These are phyloP conservation scores for Scyliorhinus canicula DNA, from an alignment of 2,797 vertebrate genomes.

Conservation along the genomic window DNA sequence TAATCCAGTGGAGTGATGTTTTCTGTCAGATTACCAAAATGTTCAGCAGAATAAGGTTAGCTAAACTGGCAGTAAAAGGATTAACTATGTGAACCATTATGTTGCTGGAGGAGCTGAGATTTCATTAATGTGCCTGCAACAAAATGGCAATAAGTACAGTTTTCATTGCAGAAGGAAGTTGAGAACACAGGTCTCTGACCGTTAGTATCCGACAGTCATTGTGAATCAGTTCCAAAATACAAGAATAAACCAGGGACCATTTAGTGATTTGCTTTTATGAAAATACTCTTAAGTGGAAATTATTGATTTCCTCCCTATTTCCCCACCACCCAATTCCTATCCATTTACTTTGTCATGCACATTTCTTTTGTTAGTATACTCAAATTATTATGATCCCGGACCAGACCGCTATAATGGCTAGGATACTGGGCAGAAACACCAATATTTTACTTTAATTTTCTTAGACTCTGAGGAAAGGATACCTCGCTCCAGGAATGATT, in stretches of 20 bases:
- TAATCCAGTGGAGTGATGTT: constrained; percentile 24
- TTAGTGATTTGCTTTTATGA: background rate
- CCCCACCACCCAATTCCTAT: background rate
- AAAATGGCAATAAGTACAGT: background rate
- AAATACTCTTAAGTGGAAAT: background rate
- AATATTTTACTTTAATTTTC: too few relatives aligned
- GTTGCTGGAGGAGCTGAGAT: background rate
- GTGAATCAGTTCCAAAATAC: background rate
- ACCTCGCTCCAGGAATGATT: too few relatives aligned
- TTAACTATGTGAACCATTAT: constrained; percentile 14
- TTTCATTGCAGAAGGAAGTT: background rate
- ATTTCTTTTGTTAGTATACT: background rate
- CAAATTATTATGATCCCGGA: too few relatives aligned
- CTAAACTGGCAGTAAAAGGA: constrained; percentile 26
- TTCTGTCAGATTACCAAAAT: constrained; percentile 30
- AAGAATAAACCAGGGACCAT: background rate
- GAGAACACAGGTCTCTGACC: background rate
- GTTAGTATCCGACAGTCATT: background rate
- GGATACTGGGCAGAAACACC: too few relatives aligned
- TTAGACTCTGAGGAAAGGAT: too few relatives aligned
- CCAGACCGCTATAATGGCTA: too few relatives aligned
- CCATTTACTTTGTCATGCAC: background rate
- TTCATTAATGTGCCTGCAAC: background rate
- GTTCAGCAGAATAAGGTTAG: background rate
- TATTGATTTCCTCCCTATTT: background rate